phyloP scores from a whole-genome alignment of 2,113 vertebrate species.

The Sylvilagus bachmani region DNA sequence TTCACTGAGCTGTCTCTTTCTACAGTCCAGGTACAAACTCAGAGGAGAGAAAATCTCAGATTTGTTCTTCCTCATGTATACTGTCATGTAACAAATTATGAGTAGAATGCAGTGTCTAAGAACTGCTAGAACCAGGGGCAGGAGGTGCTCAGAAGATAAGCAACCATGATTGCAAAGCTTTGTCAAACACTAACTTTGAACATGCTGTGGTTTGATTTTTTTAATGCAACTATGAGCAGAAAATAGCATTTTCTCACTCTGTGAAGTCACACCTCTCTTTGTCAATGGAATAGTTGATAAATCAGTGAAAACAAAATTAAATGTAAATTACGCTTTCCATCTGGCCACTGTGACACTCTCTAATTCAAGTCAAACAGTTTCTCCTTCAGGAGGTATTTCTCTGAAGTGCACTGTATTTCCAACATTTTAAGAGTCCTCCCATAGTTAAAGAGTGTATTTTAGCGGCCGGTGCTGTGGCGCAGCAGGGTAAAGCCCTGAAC shows the following conservation, averaged over 20 bases:
- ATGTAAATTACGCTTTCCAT: slow-evolving; percentile 87
- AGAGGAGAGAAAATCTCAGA: not conserved
- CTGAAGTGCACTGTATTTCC: slow-evolving; percentile 10
- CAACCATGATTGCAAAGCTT: slow-evolving; percentile 80
- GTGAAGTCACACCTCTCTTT: slow-evolving; percentile 86
- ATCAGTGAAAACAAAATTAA: slow-evolving; percentile 86
- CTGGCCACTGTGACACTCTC: slow-evolving; percentile 82
- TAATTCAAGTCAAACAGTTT: slow-evolving; percentile 85
- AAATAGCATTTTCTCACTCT: slow-evolving; percentile 87
- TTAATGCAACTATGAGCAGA: slow-evolving; percentile 82
- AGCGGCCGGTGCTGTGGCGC: not conserved
- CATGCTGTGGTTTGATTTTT: slow-evolving; percentile 75
- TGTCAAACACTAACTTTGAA: slow-evolving; percentile 82
- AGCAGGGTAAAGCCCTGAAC: too few species aligned
- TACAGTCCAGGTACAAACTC: not conserved
- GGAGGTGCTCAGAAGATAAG: slow-evolving; percentile 67
- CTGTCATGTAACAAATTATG: slow-evolving; percentile 72
- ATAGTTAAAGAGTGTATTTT: slow-evolving; percentile 10
- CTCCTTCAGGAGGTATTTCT: slow-evolving; percentile 78
- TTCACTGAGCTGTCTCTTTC: not conserved
- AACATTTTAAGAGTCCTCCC: not conserved
- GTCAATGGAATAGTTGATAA: slow-evolving; percentile 87
- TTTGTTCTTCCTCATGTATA: not conserved
- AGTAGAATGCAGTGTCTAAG: slow-evolving; percentile 70
- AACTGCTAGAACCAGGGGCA: slow-evolving; percentile 74